phyloP scores from a whole-genome alignment of 2,888 invertebrate species.

The Acrocyrtus sp. region DNA sequence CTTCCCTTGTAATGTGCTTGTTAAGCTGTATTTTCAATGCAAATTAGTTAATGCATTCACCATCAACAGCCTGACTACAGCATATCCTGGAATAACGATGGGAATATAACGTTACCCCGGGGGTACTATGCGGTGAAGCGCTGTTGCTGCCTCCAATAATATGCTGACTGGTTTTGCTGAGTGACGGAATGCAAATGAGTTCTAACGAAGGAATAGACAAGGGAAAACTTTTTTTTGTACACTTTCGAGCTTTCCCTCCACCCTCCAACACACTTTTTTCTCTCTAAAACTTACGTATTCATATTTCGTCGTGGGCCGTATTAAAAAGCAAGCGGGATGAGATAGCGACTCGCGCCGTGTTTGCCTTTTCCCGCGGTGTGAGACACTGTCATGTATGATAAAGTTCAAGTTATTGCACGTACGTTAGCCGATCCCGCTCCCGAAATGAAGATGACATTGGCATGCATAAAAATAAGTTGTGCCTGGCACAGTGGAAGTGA shows the following conservation, averaged over 20 bases:
- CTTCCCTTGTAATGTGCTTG: background rate
- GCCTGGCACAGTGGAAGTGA: background rate
- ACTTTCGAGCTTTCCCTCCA: too few species aligned
- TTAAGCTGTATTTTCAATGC: constrained; percentile 18
- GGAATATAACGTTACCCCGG: constrained; percentile 35
- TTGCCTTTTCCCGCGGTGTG: constrained; percentile 23
- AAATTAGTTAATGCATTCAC: constrained; percentile 41
- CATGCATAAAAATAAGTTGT: background rate
- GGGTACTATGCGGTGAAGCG: constrained; percentile 15
- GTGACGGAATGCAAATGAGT: constrained; percentile 47
- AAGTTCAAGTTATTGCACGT: background rate
- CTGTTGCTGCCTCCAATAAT: too few species aligned
- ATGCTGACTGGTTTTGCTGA: constrained; percentile 26
- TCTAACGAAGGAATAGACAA: constrained; percentile 47
- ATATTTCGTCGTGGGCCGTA: background rate
- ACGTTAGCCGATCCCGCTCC: background rate
- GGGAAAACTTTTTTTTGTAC: constrained; percentile 31
- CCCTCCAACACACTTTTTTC: too few species aligned
- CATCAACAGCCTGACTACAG: too few species aligned
- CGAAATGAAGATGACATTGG: background rate
- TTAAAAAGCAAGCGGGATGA: constrained; percentile 23
- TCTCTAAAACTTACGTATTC: background rate
- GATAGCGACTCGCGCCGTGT: background rate
- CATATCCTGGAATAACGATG: background rate
- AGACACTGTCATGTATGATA: background rate